Base-by-base conservation (phyloP, 2,888 invertebrate species). In the Lymantria monacha region DNA sequence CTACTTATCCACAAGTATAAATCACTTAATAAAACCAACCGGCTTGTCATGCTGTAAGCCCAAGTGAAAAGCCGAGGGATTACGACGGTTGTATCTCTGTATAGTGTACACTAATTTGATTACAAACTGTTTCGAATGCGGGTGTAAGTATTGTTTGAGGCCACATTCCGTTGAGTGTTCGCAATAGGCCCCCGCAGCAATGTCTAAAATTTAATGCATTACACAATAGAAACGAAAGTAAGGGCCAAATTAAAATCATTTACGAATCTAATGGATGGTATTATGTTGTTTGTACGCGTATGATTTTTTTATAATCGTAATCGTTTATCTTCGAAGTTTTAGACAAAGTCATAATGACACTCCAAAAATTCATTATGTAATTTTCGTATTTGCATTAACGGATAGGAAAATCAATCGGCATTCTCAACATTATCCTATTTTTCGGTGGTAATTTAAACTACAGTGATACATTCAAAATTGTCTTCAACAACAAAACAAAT, bases 11-110 rank as follows among this genome's bases (percentile, higher is more conserved):
- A 48, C 57, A 60, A 49, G 58, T 66, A 66, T 70, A 66, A 61
- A 70, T 72, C 66, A 70, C 51, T 63, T 63, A 71, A 72, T 68
- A 61, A 63, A 70, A 57, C 57, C 62, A 66, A 69, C 71, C 57
- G 48, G 54, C 59, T 66, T 62, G 64, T 63, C 53, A 55, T 62
- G 51, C 55, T 48, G 51, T 54, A 50, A 48, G 47, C 44, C 49
- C 12, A 37, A 56, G 40, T 47, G 38, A 57, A 56, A 56, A 51
- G 41, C 45, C 44, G 51, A 57, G 3, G 36, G 38, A 31, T 38
- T 47, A 11, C 15, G 43, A 13, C 30, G 12, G 44, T 33, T 7
- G 15, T 30, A 11, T n/a, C n/a, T n/a, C n/a, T 30, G 14, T 42
- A 41, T 40, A 45, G 41, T 49, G 52, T 47, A 55, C 48, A 68